These are phyloP conservation scores for Hephaestus fuliginosus DNA, from an alignment of 2,797 vertebrate species.

Conservation along the genomic window DNA sequence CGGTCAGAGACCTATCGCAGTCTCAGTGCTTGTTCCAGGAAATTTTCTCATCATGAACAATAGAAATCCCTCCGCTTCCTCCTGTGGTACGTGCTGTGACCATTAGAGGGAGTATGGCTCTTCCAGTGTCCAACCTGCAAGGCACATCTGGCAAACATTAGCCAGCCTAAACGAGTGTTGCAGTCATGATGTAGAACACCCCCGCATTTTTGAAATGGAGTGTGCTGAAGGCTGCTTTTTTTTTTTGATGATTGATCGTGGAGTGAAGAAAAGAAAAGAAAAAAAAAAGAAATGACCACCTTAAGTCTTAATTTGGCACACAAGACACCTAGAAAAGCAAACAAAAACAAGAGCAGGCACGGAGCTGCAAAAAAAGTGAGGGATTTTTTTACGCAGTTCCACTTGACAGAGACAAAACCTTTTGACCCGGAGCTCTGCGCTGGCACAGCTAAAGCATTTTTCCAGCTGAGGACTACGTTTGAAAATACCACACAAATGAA, in stretches of 20 bases:
- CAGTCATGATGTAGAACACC: slow-evolving; percentile 81
- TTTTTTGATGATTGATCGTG: slow-evolving; percentile 67
- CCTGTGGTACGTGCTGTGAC: slow-evolving; percentile 42
- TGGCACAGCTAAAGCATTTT: slow-evolving; percentile 70
- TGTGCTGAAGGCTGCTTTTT: slow-evolving; percentile 44
- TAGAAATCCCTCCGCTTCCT: slow-evolving; percentile 61
- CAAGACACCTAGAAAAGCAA: slow-evolving; percentile 65
- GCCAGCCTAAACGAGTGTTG: slow-evolving; percentile 74
- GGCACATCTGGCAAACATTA: slow-evolving; percentile 86
- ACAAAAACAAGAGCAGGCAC: slow-evolving; percentile 60
- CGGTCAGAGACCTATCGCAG: slow-evolving; percentile 35
- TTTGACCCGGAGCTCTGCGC: slow-evolving; percentile 65
- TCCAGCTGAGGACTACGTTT: slow-evolving; percentile 65
- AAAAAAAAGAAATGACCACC: slow-evolving; percentile 67
- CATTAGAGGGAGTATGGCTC: slow-evolving; percentile 77
- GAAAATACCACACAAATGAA: slow-evolving; percentile 74
- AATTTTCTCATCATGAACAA: slow-evolving; percentile 69
- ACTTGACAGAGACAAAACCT: slow-evolving; percentile 68
- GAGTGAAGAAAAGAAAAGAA: slow-evolving; percentile 25
- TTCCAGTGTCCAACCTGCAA: slow-evolving; percentile 68
- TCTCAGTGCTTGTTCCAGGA: slow-evolving; percentile 52
- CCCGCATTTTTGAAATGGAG: slow-evolving; percentile 76
- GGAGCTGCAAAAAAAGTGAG: slow-evolving; percentile 55
- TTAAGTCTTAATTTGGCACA: slow-evolving; percentile 71
- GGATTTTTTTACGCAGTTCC: slow-evolving; percentile 60